Evolutionary conservation across 1,140 invertebrate species (phyloP), one percentile per base, ranked within the genome.

Genomic region (Teleogryllus occipitalis): DNA sequence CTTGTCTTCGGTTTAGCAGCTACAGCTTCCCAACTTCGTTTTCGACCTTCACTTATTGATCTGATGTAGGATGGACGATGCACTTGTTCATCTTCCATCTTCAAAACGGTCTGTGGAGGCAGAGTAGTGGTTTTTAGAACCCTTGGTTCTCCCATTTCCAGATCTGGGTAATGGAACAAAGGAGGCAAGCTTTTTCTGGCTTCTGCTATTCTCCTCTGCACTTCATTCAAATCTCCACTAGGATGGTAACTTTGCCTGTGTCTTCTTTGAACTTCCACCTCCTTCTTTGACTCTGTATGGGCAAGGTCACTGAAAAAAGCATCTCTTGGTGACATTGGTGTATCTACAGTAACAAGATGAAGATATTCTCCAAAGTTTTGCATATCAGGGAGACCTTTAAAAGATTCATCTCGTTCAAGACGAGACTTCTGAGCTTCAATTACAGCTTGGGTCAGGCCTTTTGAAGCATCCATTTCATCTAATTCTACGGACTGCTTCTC

Each of bases 301-400:
- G 86, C 84, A 7, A 87, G 79, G 83, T 87, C 86, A 8, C 83
- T 84, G 76, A 87, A 87, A 78, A 87, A 87, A 46, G 86, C 79
- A 79, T 87, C 85, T 46, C 87, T 82, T 5, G 87, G 86, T 78
- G 76, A 21, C 76, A 77, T 48, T 47, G 83, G 82, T 39, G 82
- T 82, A 47, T 82, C 81, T 5, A 85, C 78, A 18, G 81, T 82
- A 10, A 84, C 83, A 8, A 84, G 47, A 75, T 84, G 83, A 10
- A 84, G 74, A 80, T 84, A 84, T 21, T 82, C 80, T 48, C 83
- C 82, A 77, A 81, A 81, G 5, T 39, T 22, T 8, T 79, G 47
- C 77, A 81, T 79, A 18, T 80, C 49, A 7, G 76, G 76, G 39
- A 77, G 76, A 12, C 76, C 76, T 7, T 27, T 12, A n/a, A 77